Percentiles rank a stretch among this genome's conserved stretches.
phyloP scores from a whole-genome alignment of 2,888 invertebrate species.

The Parochlus steinenii region DNA sequence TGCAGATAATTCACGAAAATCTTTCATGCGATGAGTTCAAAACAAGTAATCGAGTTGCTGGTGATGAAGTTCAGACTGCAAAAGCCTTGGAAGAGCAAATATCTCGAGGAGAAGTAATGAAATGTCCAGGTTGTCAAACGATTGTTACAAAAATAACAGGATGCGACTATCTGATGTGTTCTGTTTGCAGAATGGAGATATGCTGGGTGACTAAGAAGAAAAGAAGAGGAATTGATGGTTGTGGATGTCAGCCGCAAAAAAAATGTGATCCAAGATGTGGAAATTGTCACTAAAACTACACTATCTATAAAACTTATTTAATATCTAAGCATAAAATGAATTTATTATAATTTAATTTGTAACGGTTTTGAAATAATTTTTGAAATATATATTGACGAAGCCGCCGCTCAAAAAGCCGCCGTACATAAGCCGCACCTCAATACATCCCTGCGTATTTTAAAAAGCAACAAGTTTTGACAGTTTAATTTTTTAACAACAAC shows the following conservation, averaged over 20 bases:
- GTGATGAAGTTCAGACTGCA: background rate
- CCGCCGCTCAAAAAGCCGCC: too few species aligned
- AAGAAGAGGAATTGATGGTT: constrained; percentile 18
- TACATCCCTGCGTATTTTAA: too few species aligned
- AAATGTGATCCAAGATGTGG: constrained; percentile 18
- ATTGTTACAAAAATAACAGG: constrained; percentile 77
- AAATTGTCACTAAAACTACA: constrained; percentile 18
- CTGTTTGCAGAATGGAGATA: constrained; percentile 84
- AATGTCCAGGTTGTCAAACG: constrained; percentile 2
- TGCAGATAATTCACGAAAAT: background rate
- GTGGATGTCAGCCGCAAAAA: too few species aligned
- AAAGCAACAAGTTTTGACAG: too few species aligned
- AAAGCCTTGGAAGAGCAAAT: constrained; percentile 1
- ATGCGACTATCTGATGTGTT: constrained; percentile 82
- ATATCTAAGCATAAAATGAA: too few species aligned
- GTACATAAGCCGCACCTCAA: too few species aligned
- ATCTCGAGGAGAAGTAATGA: background rate
- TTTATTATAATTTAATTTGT: too few species aligned
- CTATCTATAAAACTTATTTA: too few species aligned
- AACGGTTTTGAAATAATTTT: too few species aligned
- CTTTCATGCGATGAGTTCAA: constrained; percentile 1
- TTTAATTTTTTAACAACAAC: too few species aligned
- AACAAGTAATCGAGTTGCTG: too few species aligned
- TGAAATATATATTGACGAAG: too few species aligned
- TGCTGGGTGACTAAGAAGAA: constrained; percentile 79